These are phyloP conservation scores for Oceanites oceanicus DNA, from an alignment of 2,113 vertebrate species.

Conservation along the genomic window DNA sequence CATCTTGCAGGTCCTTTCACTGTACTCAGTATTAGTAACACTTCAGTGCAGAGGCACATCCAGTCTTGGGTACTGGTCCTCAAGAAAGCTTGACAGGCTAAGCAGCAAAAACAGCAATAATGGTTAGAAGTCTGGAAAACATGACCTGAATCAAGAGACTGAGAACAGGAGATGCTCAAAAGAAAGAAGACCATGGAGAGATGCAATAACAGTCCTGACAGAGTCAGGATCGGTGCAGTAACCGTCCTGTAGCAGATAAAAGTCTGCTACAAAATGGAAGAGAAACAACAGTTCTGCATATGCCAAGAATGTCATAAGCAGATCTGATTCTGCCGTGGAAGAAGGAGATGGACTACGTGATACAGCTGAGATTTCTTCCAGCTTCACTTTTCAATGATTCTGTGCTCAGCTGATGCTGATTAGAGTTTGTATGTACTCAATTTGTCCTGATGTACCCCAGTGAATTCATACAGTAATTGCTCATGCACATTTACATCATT, in stretches of 20 bases:
- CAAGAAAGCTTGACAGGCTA: not conserved
- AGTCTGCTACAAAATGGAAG: not conserved
- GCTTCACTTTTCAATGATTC: not conserved
- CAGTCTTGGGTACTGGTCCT: not conserved
- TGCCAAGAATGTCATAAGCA: not conserved
- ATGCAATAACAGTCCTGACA: not conserved
- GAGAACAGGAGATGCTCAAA: not conserved
- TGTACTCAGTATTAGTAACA: not conserved
- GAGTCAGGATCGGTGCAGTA: not conserved
- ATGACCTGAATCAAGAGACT: not conserved
- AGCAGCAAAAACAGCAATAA: not conserved
- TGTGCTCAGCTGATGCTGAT: not conserved
- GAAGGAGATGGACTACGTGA: not conserved
- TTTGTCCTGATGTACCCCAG: not conserved
- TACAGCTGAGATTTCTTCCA: not conserved
- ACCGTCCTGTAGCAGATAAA: not conserved
- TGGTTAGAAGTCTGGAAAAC: not conserved
- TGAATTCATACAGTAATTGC: not conserved
- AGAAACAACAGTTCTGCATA: not conserved
- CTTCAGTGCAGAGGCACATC: not conserved
- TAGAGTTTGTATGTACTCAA: not conserved
- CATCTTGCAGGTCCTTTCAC: not conserved
- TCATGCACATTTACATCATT: conserved; percentile 1
- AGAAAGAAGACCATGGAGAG: not conserved
- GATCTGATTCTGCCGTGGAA: not conserved